Evolutionary conservation across 2,797 vertebrate species (phyloP), one percentile per base, ranked within the genome.

Genomic region (Oreonectes daqikongensis): DNA sequence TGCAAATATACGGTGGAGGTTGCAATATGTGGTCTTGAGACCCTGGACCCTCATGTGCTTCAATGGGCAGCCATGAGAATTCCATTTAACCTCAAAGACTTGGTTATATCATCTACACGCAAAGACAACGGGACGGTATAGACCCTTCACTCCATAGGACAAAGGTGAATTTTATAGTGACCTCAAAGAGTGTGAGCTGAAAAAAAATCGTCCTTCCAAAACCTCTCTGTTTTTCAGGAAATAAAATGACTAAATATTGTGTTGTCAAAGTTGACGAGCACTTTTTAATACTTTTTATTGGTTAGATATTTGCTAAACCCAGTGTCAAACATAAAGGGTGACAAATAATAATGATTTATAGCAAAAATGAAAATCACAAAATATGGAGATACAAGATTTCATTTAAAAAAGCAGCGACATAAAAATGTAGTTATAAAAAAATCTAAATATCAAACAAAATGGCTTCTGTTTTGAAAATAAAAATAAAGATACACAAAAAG

Each of bases 1-100:
- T 35, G 38, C 24, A 61, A 59, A 79, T 26, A 35, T 18, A 66
- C 26, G 72, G 38, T 30, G 63, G 40, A 44, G 70, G 18, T 69
- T 78, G 76, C 53, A 72, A 76, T 72, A 69, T 55, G n/a, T 48
- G 52, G 72, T 53, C 53, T 18, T 68, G 53, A 72, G 40, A 72
- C 75, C 70, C 77, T 10, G 20, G 28, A 44, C 61, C 59, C 42
- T 7, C 17, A 60, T 61, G 44, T 63, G 42, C 73, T 79, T 79
- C 69, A 42, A 78, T n/a, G 65, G 42, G 53, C 20, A 63, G 26
- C 48, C 55, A 53, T 57, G 64, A 68, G 81, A 79, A 81, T 78
- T 80, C 50, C 59, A 83, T 83, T 83, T 78, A 64, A 28, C 63
- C 60, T 82, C 70, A 77, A 69, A 84, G 77, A 55, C 40, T 24